A percentile compares a stretch with the other conserved stretches of the same genome.
These are phyloP conservation scores for Scleropages formosus DNA, from an alignment of 2,797 vertebrate species.

Conservation along the genomic window DNA sequence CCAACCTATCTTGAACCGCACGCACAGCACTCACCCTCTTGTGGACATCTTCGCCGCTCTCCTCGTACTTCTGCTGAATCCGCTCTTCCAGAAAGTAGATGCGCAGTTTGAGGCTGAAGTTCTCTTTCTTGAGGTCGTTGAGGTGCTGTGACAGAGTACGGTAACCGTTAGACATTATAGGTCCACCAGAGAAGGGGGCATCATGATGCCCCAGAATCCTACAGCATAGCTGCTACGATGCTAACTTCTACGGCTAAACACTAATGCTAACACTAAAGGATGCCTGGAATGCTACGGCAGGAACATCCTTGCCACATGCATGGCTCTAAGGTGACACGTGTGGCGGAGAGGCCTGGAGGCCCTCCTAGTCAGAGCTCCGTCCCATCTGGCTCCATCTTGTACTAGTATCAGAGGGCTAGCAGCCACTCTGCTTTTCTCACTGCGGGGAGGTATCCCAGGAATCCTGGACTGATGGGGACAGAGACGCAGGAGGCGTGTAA, in stretches of 20 bases:
- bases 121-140: constrained; percentile 98
- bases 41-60: constrained; percentile 87
- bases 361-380: constrained; percentile 57
- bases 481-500: constrained; percentile 70
- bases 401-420: constrained; percentile 58
- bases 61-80: constrained; percentile 93
- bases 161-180: constrained; percentile 94
- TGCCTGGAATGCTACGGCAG: constrained; percentile 25
- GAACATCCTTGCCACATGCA: constrained; percentile 33
- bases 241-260: constrained; percentile 1
- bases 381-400: constrained; percentile 65
- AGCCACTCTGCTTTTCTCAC: constrained; percentile 67
- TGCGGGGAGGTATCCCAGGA: constrained; percentile 80
- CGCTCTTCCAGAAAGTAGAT: constrained; percentile 98
- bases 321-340: constrained; percentile 29
- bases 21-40: constrained; percentile 75
- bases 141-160: constrained; percentile 98
- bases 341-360: constrained; percentile 27
- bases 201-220: constrained; percentile 52
- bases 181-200: constrained; percentile 64
- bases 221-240: constrained; percentile 8
- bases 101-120: constrained; percentile 98
- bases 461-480: constrained; percentile 72
- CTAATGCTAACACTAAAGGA: not conserved
- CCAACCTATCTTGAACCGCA: not conserved